Percentiles rank a stretch among this genome's conserved stretches.
phyloP scores from a whole-genome alignment of 2,888 invertebrate species.

The Amorpha juglandis region DNA sequence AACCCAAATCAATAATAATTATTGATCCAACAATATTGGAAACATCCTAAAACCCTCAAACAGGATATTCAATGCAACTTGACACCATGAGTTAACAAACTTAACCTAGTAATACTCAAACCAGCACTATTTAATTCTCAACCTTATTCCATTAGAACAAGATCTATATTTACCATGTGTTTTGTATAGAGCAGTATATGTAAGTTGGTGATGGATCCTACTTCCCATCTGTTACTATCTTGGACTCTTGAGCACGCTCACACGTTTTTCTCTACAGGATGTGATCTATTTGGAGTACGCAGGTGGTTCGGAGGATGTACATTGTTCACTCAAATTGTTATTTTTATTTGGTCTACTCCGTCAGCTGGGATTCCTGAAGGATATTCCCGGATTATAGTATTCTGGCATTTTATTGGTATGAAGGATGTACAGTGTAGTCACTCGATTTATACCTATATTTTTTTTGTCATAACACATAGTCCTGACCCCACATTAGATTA shows the following conservation, averaged over 20 bases:
- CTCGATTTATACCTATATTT: too few species aligned
- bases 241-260: constrained; percentile 33
- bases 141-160: not conserved
- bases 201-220: not conserved
- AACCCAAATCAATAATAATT: not conserved
- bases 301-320: constrained; percentile 34
- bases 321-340: constrained; percentile 7
- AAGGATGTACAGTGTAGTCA: too few species aligned
- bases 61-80: constrained; percentile 45
- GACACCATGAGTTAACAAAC: constrained; percentile 34
- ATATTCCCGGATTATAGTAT: not conserved
- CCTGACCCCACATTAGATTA: too few species aligned
- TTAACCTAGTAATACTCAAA: not conserved
- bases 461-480: too few species aligned
- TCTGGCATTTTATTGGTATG: too few species aligned
- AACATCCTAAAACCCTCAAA: constrained; percentile 29
- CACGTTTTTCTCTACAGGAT: constrained; percentile 38
- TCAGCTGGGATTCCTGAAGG: not conserved
- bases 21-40: not conserved
- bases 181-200: not conserved
- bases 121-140: not conserved
- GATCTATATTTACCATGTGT: not conserved
- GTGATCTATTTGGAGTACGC: constrained; percentile 41
- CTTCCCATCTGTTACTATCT: not conserved
- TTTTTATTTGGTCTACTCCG: not conserved